These are phyloP conservation scores for Trissolcus basalis DNA, from an alignment of 1,140 invertebrate species.

Conservation along the genomic window DNA sequence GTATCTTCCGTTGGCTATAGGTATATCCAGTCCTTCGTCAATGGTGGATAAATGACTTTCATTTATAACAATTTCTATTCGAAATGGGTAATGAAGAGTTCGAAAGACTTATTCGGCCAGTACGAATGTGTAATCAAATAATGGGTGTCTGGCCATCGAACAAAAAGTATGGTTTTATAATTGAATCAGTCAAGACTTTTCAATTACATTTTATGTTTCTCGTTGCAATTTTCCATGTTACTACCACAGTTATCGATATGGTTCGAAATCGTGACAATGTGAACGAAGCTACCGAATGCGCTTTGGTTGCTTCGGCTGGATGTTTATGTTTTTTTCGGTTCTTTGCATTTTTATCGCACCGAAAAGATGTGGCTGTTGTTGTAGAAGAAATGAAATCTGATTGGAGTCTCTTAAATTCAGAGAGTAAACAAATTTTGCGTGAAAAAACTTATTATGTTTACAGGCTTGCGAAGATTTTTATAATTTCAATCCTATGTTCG, in stretches of 20 bases:
- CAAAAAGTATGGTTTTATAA: background rate
- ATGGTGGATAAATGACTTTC: too few relatives aligned
- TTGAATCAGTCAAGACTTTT: background rate
- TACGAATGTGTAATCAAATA: constrained; percentile 2
- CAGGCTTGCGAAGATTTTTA: constrained; percentile 24
- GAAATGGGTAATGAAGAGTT: constrained; percentile 13
- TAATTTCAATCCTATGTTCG: constrained; percentile 7
- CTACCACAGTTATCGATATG: constrained; percentile 4
- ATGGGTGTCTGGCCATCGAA: constrained; percentile 24
- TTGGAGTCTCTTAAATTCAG: constrained; percentile 11
- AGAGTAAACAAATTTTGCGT: constrained; percentile 10
- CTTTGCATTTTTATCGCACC: constrained; percentile 3
- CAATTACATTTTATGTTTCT: background rate
- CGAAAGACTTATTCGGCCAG: constrained; percentile 14
- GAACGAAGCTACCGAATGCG: constrained; percentile 15
- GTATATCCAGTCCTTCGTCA: too few relatives aligned
- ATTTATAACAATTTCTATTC: background rate
- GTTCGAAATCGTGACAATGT: constrained; percentile 2
- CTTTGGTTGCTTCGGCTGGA: constrained; percentile 4
- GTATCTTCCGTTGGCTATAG: too few relatives aligned
- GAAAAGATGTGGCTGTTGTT: constrained; percentile 12
- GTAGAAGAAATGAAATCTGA: constrained; percentile 17
- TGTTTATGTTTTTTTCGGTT: constrained; percentile 9
- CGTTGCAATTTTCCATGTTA: background rate
- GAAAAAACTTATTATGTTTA: constrained; percentile 18